Percentiles rank a stretch among this genome's conserved stretches.
phyloP scores from a whole-genome alignment of 2,797 vertebrate genomes.

The Hafferia zeledoni region DNA sequence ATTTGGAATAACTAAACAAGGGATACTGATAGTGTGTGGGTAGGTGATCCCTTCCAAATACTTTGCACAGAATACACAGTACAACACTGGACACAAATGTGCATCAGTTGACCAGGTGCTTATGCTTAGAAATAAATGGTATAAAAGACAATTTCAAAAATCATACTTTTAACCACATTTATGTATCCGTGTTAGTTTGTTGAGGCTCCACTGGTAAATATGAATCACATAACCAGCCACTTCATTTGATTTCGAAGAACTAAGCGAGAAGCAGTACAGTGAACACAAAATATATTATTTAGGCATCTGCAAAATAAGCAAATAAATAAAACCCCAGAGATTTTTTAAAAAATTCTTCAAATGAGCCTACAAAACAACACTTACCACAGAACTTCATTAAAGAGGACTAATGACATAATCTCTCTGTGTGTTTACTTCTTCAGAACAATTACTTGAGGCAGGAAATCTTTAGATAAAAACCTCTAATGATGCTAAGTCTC shows the following conservation, averaged over 20 bases:
- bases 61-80: not conserved
- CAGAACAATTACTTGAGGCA: conserved; percentile 59
- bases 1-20: not conserved
- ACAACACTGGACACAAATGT: not conserved
- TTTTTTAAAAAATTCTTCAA: conserved; percentile 15
- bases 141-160: not conserved
- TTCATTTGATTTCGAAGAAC: not conserved
- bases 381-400: conserved; percentile 19
- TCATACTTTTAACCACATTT: not conserved
- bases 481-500: conserved; percentile 63
- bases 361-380: conserved; percentile 24
- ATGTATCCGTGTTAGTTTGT: not conserved
- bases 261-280: not conserved
- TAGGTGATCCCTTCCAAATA: not conserved
- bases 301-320: not conserved
- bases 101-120: not conserved
- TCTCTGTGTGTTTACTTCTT: conserved; percentile 34
- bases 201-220: not conserved
- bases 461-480: conserved; percentile 68
- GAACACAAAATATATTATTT: not conserved
- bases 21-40: not conserved
- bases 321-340: not conserved
- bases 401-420: conserved; percentile 50
- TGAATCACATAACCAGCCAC: not conserved
- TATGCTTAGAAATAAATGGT: not conserved